These are phyloP conservation scores for Romanogobio albipinnatus DNA, from an alignment of 2,113 vertebrate species.

Conservation along the genomic window DNA sequence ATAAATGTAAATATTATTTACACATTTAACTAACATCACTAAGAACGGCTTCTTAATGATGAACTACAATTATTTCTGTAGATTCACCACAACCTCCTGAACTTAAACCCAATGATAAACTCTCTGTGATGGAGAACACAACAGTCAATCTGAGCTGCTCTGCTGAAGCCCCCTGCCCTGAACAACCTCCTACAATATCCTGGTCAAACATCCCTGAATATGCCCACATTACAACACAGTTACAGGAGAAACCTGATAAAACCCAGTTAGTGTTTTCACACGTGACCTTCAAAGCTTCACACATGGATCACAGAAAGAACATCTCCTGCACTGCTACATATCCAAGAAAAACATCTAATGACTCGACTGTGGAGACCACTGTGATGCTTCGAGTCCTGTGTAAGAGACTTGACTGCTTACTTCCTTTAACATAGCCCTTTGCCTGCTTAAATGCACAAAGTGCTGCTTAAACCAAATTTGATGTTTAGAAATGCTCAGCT, in stretches of 20 bases:
- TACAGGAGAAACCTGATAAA: slow-evolving; percentile 21
- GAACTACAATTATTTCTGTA: neutral
- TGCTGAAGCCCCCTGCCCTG: slow-evolving; percentile 20
- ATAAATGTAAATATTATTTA: no score
- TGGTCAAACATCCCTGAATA: neutral
- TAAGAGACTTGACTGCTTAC: slow-evolving; percentile 40
- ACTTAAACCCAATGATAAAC: neutral
- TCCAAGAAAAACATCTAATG: slow-evolving; percentile 7
- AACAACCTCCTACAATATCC: slow-evolving; percentile 15
- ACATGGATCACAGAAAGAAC: slow-evolving; percentile 38
- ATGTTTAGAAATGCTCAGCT: no score
- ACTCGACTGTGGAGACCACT: neutral
- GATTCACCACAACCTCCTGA: slow-evolving; percentile 10
- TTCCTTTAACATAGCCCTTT: no score
- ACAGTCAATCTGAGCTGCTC: neutral
- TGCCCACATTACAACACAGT: slow-evolving; percentile 7
- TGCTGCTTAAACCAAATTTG: no score
- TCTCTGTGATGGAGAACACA: neutral
- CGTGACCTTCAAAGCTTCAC: slow-evolving; percentile 43
- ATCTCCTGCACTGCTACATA: slow-evolving; percentile 56
- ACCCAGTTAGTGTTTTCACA: neutral
- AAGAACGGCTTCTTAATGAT: neutral
- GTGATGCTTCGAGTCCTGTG: slow-evolving; percentile 52
- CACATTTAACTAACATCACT: neutral
- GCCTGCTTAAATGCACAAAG: no score